Evolutionary conservation across 1,140 invertebrate species (phyloP).

Genomic region (Gryllus bimaculatus): DNA sequence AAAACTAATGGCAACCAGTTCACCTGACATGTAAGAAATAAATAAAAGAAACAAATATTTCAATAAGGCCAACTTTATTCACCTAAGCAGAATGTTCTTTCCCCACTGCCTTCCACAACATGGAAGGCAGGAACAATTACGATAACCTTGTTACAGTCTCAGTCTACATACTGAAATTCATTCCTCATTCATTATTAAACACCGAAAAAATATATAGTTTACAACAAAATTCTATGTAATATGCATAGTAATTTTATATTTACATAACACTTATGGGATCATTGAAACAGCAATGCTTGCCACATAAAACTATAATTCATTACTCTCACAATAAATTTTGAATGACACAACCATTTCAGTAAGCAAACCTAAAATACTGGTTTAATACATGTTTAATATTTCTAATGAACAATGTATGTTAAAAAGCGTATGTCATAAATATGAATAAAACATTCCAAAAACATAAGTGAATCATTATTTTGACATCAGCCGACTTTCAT

Average conservation of each 20-base stretch:
- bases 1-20: too few species aligned
- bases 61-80: neutral
- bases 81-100: neutral
- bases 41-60: neutral
- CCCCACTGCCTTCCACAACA: neutral
- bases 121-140: neutral
- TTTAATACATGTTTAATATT: too few species aligned
- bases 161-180: neutral
- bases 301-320: neutral
- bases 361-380: too few species aligned
- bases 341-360: too few species aligned
- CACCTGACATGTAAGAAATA: neutral
- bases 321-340: too few species aligned
- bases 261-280: neutral
- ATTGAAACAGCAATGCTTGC: neutral
- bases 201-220: conserved; percentile 6
- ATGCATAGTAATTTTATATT: neutral
- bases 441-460: neutral
- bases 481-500: too few species aligned
- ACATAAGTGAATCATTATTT: neutral
- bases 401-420: neutral
- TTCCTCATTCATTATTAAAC: neutral
- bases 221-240: neutral
- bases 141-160: neutral
- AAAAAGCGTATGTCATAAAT: neutral